phyloP scores from a whole-genome alignment of 2,797 vertebrate species.

The Manis crassicaudata region DNA sequence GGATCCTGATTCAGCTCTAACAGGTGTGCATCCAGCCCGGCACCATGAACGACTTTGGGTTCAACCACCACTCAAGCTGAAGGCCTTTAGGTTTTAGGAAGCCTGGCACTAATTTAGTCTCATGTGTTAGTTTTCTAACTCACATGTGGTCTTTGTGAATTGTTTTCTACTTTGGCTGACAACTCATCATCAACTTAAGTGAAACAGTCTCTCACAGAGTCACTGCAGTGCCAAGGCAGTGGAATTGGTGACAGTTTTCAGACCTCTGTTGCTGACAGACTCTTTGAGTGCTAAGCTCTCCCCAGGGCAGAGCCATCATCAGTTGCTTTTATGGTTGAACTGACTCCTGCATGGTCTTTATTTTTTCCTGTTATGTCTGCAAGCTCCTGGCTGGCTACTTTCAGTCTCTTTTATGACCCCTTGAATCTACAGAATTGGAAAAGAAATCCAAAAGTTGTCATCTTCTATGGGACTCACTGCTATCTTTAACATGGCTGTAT shows the following conservation, averaged over 20 bases:
- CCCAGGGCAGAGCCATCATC: background rate
- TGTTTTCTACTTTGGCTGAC: constrained; percentile 8
- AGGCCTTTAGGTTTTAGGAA: background rate
- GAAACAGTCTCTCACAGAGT: background rate
- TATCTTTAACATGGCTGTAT: background rate
- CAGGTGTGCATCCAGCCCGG: background rate
- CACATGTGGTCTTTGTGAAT: background rate
- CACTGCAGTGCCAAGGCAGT: background rate
- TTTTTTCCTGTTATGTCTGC: constrained; percentile 17
- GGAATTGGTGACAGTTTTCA: constrained; percentile 42
- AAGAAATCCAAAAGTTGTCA: background rate
- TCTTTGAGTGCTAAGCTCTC: background rate
- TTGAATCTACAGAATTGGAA: constrained; percentile 27
- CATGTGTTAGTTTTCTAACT: background rate
- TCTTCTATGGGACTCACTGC: background rate
- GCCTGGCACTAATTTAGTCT: background rate
- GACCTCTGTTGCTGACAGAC: background rate
- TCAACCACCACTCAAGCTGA: background rate
- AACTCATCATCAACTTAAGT: background rate
- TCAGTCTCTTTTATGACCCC: background rate
- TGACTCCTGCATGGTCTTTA: background rate
- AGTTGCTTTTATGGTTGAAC: background rate
- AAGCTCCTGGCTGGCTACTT: constrained; percentile 31
- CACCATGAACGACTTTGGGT: background rate
- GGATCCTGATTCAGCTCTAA: background rate